phyloP scores from a whole-genome alignment of 2,113 vertebrate genomes.

The Numenius arquata region DNA sequence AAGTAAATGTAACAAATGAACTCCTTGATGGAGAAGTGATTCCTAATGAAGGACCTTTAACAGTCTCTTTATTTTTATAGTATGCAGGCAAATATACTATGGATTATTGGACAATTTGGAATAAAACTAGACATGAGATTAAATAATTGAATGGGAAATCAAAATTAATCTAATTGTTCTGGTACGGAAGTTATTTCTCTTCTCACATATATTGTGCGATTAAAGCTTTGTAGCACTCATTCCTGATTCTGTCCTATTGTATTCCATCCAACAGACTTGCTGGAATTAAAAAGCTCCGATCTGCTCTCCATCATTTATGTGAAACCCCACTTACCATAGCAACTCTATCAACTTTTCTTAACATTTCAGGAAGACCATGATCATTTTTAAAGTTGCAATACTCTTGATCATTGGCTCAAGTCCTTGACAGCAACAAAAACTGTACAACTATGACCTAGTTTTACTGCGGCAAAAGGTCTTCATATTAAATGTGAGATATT shows the following conservation, averaged over 20 bases:
- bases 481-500: not conserved
- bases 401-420: not conserved
- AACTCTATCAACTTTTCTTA: not conserved
- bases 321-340: not conserved
- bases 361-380: not conserved
- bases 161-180: not conserved
- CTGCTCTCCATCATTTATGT: not conserved
- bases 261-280: not conserved
- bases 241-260: not conserved
- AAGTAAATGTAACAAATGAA: not conserved
- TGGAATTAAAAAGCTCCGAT: not conserved
- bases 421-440: not conserved
- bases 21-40: not conserved
- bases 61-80: not conserved
- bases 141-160: not conserved
- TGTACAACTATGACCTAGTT: not conserved
- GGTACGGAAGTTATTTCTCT: not conserved
- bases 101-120: not conserved
- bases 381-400: not conserved
- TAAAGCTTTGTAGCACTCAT: not conserved
- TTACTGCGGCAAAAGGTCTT: not conserved
- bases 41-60: not conserved
- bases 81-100: not conserved
- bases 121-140: not conserved
- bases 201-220: not conserved